Evolutionary conservation across 2,797 vertebrate genomes (phyloP), one percentile per base, ranked within the genome.

Genomic region (Phrynocephalus guinanensis): DNA sequence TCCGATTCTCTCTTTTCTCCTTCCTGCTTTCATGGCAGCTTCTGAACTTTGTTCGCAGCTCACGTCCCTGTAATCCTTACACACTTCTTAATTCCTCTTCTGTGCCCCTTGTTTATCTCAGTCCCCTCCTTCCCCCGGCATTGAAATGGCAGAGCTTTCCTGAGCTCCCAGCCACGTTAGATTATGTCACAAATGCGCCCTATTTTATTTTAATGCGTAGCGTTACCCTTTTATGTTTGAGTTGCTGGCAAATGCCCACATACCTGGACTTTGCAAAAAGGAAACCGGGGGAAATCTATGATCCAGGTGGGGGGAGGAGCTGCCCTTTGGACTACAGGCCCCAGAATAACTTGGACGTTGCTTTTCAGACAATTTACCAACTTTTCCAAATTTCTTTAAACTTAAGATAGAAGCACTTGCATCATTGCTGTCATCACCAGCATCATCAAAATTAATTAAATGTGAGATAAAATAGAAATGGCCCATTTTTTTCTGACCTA

Each of bases 21-120:
- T 95, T 92, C 95, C 96, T 96, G 92, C 95, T 95, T 96, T 95
- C 93, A 91, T 96, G 93, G 96, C 95, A 95, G 93, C 89, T 91
- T 95, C 95, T 95, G 95, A 95, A 93, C 92, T 89, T 95, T 90
- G 95, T 93, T 93, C 93, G 94, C 83, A 91, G 94, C 94, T 95
- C 93, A 95, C 93, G 90, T 94, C 89, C 91, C 90, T 93, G 93
- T 96, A 96, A 97, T 97, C 93, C 79, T 94, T 95, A 95, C 93
- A 94, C 81, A 89, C 89, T 95, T 94, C 24, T 91, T 91, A 96
- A 96, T 94, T 96, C 93, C 92, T 95, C 87, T 85, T 13, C 92
- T 85, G 24, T 93, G 87, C 93, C 93, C 89, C 92, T 89, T 79
- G 6, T 96, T 91, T 94, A 89, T 93, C 91, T 90, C 78, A 73